phyloP scores from a whole-genome alignment of 1,140 invertebrate genomes.

The Bombus soroeensis region DNA sequence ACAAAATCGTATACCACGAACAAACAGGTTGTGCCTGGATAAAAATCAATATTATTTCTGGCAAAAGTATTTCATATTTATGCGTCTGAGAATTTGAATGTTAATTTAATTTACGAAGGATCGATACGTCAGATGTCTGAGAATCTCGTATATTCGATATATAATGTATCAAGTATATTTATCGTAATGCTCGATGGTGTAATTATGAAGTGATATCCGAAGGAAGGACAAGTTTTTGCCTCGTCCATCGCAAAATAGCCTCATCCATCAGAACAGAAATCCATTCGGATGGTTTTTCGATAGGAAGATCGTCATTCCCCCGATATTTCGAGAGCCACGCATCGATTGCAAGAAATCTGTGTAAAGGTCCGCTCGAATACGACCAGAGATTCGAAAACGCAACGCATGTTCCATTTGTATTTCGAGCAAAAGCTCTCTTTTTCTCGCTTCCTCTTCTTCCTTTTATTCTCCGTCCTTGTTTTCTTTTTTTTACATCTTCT shows the following conservation, averaged over 20 bases:
- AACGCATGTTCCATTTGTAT: constrained; percentile 1
- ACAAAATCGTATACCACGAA: too few relatives aligned
- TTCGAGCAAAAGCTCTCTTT: background rate
- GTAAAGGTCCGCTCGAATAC: background rate
- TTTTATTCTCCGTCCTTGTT: background rate
- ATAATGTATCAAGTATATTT: background rate
- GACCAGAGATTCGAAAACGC: constrained; percentile 40
- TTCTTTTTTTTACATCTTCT: background rate
- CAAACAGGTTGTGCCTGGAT: too few relatives aligned
- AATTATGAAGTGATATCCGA: background rate
- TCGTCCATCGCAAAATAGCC: background rate
- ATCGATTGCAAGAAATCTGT: constrained; percentile 15
- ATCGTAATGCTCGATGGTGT: background rate
- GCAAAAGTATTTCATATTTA: too few relatives aligned
- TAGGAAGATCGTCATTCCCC: background rate
- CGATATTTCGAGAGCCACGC: background rate
- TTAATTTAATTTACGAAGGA: too few relatives aligned
- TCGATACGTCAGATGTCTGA: background rate
- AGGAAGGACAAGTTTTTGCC: background rate
- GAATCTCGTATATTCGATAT: background rate
- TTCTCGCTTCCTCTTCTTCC: background rate
- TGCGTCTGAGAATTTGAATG: too few relatives aligned
- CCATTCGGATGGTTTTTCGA: background rate
- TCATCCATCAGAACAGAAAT: background rate
- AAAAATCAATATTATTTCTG: too few relatives aligned